Evolutionary conservation across 2,797 vertebrate species (phyloP), one percentile per base, ranked within the genome.

Genomic region (Gymnoscopelus braueri): DNA sequence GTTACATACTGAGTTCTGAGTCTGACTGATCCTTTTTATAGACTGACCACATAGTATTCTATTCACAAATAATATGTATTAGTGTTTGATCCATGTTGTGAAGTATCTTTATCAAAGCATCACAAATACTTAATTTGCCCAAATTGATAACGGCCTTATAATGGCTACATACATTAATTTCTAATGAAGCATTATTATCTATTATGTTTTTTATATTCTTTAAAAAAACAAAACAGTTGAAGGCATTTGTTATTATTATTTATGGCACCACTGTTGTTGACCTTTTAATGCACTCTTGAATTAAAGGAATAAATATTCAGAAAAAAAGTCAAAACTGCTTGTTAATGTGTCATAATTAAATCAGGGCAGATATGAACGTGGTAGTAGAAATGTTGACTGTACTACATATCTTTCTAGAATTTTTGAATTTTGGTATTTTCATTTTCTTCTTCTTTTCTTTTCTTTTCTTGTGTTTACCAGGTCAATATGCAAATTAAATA

Each of bases 251-350:
- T 49, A 19, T 26, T 14, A n/a, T 66, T 44, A 14, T 63, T 55
- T 81, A 74, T 80, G 48, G 65, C 12, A 60, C 3, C 23, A 63
- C 10, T 75, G 8, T 73, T 80, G 67, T 80, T 82, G 60, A 61
- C 35, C 64, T 64, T 70, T 73, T 62, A 78, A 69, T 71, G 59
- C 23, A 54, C 84, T 74, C 71, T 61, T 61, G 10, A 69, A 62
- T 54, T 69, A 69, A 11, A 67, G 1, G 60, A 84, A 84, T 80
- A 79, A 86, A 85, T 14, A 11, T 70, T 44, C 19, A 32, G 11
- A 67, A 58, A n/a, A 49, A 55, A 65, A 67, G 19, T 19, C 5
- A 58, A 15, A 39, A 52, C 6, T 2, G 8, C n/a, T 44, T 60
- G 29, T 44, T 39, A 35, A 39, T 15, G 8, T 56, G 14, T 48